Conservation (phyloP, 2,113 vertebrate species). For the Melanotaenia duboulayi region DNA sequence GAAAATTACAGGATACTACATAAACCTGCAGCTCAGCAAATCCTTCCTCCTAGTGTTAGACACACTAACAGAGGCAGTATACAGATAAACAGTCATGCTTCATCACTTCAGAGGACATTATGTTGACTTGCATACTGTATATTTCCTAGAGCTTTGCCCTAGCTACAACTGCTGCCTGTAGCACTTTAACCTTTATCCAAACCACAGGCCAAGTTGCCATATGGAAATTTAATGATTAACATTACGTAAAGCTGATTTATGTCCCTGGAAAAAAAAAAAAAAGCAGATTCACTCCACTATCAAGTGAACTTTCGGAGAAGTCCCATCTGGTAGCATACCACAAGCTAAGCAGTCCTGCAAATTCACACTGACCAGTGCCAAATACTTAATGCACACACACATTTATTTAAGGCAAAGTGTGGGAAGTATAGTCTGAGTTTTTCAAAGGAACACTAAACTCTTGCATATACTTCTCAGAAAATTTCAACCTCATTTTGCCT, state of each 20-base stretch:
- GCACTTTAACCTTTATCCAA: neutral
- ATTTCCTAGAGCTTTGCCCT: neutral
- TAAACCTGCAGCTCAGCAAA: slow-evolving; percentile 50
- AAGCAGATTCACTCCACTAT: neutral
- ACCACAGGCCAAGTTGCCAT: neutral
- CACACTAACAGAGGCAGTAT: slow-evolving; percentile 3
- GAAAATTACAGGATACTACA: slow-evolving; percentile 52
- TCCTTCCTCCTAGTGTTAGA: slow-evolving; percentile 12
- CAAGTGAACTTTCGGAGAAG: slow-evolving; percentile 30
- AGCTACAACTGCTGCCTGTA: neutral
- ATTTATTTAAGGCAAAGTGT: neutral
- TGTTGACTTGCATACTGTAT: neutral
- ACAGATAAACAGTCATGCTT: neutral
- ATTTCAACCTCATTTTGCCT: too few relatives aligned
- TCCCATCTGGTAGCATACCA: slow-evolving; percentile 25
- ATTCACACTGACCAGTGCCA: slow-evolving; percentile 3
- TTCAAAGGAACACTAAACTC: neutral
- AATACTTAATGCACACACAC: slow-evolving; percentile 2
- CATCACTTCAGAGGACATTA: neutral
- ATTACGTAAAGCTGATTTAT: neutral
- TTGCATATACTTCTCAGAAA: neutral
- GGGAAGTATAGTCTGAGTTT: neutral
- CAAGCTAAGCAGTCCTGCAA: slow-evolving; percentile 3
- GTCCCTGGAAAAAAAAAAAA: neutral
- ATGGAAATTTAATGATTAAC: neutral